Conservation (phyloP, 2,113 vertebrate species). For the Delphinus delphis region DNA sequence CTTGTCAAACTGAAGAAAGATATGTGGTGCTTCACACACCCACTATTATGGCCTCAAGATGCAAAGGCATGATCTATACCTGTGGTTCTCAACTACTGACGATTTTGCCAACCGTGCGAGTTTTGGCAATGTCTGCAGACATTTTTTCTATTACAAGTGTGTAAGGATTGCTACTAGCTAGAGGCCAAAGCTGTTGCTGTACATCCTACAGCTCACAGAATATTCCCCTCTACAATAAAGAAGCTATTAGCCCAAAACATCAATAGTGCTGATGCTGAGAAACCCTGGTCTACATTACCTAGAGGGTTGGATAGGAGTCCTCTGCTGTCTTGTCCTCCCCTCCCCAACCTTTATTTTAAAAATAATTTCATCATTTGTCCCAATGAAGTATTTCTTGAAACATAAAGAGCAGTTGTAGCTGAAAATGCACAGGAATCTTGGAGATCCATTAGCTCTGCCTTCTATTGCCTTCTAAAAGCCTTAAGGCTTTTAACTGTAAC, state of each 20-base stretch:
- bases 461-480: too few species aligned
- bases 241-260: background rate
- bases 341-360: background rate
- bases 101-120: background rate
- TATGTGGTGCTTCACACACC: too few species aligned
- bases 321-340: background rate
- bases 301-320: background rate
- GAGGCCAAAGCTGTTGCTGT: background rate
- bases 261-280: background rate
- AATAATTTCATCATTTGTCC: background rate
- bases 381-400: background rate
- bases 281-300: background rate
- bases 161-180: background rate
- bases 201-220: background rate
- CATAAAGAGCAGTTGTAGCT: background rate
- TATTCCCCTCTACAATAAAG: background rate
- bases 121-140: background rate
- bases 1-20: background rate
- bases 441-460: background rate
- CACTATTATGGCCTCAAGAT: rapidly evolving
- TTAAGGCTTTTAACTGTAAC: background rate
- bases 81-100: background rate
- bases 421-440: background rate
- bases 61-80: background rate
- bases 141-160: background rate